Percentiles rank a stretch among this genome's conserved stretches.
phyloP scores from a whole-genome alignment of 2,113 vertebrate species.

The Cavia aperea region DNA sequence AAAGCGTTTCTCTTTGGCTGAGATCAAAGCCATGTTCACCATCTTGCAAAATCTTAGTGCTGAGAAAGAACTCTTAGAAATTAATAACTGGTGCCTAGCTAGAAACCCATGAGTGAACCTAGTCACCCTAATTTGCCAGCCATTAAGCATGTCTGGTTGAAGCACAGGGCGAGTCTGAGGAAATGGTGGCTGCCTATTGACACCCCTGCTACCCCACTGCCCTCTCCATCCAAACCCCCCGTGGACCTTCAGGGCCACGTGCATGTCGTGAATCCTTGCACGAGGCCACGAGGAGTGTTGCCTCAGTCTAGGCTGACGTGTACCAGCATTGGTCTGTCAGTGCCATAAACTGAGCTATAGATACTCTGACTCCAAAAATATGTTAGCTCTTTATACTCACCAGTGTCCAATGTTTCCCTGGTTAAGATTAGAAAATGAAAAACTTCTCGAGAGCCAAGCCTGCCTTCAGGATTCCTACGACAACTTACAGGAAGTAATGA shows the following conservation, averaged over 20 bases:
- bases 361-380: not conserved
- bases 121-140: not conserved
- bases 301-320: not conserved
- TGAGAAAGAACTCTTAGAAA: not conserved
- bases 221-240: not conserved
- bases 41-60: not conserved
- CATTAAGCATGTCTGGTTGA: not conserved
- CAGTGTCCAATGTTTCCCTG: conserved; percentile 43
- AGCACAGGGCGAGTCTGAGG: not conserved
- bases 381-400: conserved; percentile 7
- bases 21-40: not conserved
- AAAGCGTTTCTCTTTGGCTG: not conserved
- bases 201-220: not conserved
- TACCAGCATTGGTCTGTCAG: not conserved
- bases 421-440: conserved; percentile 89
- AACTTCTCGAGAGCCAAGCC: conserved; percentile 86
- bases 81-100: not conserved
- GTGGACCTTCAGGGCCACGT: not conserved
- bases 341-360: not conserved
- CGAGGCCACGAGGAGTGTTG: not conserved
- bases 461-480: conserved; percentile 91
- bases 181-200: not conserved
- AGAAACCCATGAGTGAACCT: not conserved
- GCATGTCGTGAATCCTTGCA: not conserved
- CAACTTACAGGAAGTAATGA: conserved; percentile 89